Evolutionary conservation across 2,113 vertebrate species (phyloP), one percentile per base, ranked within the genome.

Genomic region (Oplegnathus fasciatus): DNA sequence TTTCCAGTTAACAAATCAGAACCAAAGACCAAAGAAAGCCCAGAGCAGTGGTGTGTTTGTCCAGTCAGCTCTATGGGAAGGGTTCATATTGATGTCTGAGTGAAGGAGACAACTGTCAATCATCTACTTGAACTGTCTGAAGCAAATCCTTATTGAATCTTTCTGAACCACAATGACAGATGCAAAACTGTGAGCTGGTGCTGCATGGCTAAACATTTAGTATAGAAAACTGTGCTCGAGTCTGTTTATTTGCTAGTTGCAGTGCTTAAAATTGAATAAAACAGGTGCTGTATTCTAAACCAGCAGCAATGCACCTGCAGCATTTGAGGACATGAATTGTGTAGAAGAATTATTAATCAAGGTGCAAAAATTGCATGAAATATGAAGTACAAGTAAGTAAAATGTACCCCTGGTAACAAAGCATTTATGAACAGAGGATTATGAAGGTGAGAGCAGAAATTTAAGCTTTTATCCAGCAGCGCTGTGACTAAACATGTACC

Each of bases 301-400:
- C 48, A 11, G 10, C 15, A 15, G 17, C 1, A 55, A 22, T 37
- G 6, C 52, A 26, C 40, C 46, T 64, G 57, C 46, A 71, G 46
- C 22, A 55, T 46, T 55, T 34, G 5, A 14, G 2, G 28, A 9
- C 34, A 55, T 22, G 10, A 57, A 58, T 8, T 24, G 7, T 72
- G 46, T 28, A 57, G 17, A 61, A 3, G 9, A 44, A 17, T 37
- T 40, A 57, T 70, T 17, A 72, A 62, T 68, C 0, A 24, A 62
- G 5, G 6, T 34, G 5, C 42, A 70, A 22, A 74, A 52, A 18
- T 42, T 17, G n/a, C 18, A 32, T 20, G 15, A 20, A 26, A 26
- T 64, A 76, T 46, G 6, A 57, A 48, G 40, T 60, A 37, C 58
- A 69, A 74, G 74, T 26, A 6, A 26, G 70, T 18, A 34, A n/a